These are phyloP conservation scores for Parasteatoda tepidariorum DNA, from an alignment of 1,140 invertebrate genomes.

Conservation along the genomic window DNA sequence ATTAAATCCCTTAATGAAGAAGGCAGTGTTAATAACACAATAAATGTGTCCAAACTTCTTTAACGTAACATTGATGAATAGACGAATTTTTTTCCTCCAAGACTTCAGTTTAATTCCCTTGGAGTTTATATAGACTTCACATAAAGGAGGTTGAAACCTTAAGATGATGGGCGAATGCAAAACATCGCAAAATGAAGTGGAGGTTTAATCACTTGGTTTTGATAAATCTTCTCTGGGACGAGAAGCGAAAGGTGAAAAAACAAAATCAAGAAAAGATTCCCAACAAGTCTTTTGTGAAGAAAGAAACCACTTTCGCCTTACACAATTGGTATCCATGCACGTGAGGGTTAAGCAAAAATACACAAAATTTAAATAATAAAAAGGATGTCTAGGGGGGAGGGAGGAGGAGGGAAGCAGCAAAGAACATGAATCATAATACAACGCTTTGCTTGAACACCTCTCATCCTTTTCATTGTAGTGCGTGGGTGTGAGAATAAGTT, in stretches of 20 bases:
- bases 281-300: constrained; percentile 41
- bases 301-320: background rate
- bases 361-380: constrained; percentile 53
- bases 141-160: background rate
- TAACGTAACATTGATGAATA: background rate
- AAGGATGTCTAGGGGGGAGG: too few species aligned
- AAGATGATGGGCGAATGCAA: background rate
- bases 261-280: background rate
- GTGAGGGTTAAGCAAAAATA: constrained; percentile 39
- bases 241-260: background rate
- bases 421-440: constrained; percentile 53
- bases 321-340: constrained; percentile 9
- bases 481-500: background rate
- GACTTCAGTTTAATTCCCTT: background rate
- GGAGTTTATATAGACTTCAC: background rate
- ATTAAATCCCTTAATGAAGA: too few species aligned
- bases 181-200: background rate
- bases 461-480: background rate
- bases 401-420: too few species aligned
- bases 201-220: constrained; percentile 21
- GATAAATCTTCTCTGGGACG: constrained; percentile 20
- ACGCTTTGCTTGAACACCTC: background rate
- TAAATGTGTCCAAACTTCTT: background rate
- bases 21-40: too few species aligned
- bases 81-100: background rate